These are phyloP conservation scores for Pygmarrhopalites habei DNA, from an alignment of 1,140 invertebrate species.

Conservation along the genomic window DNA sequence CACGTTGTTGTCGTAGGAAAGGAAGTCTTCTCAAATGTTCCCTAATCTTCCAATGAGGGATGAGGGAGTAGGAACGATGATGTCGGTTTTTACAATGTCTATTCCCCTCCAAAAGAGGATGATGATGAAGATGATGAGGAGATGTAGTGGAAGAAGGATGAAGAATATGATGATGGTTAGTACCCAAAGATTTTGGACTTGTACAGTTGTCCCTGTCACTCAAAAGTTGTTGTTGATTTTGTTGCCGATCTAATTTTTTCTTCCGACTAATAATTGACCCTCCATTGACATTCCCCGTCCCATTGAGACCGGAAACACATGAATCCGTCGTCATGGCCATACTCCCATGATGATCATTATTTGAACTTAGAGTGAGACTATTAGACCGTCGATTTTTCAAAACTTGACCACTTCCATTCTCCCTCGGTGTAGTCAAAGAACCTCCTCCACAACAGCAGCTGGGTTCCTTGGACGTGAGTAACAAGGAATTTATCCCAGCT, in stretches of 20 bases:
- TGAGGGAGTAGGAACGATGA: constrained; percentile 34
- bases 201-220: neutral
- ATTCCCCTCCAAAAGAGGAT: neutral
- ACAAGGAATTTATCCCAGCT: neutral
- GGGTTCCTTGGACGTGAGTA: neutral
- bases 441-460: constrained; percentile 6
- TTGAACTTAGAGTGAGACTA: constrained; percentile 1
- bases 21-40: constrained; percentile 38
- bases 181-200: too few species aligned
- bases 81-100: constrained; percentile 21
- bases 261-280: constrained; percentile 14
- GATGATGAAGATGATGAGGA: constrained; percentile 1
- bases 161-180: constrained; percentile 6
- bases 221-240: neutral
- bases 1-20: constrained; percentile 29
- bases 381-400: constrained; percentile 1
- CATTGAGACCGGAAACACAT: constrained; percentile 6
- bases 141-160: neutral
- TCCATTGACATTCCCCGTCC: too few species aligned
- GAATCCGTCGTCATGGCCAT: neutral
- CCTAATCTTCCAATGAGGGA: constrained; percentile 38
- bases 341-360: neutral
- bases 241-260: constrained; percentile 25
- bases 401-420: neutral
- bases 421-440: neutral